These are phyloP conservation scores for Poecilus cupreus DNA, from an alignment of 2,888 invertebrate genomes.

Conservation along the genomic window DNA sequence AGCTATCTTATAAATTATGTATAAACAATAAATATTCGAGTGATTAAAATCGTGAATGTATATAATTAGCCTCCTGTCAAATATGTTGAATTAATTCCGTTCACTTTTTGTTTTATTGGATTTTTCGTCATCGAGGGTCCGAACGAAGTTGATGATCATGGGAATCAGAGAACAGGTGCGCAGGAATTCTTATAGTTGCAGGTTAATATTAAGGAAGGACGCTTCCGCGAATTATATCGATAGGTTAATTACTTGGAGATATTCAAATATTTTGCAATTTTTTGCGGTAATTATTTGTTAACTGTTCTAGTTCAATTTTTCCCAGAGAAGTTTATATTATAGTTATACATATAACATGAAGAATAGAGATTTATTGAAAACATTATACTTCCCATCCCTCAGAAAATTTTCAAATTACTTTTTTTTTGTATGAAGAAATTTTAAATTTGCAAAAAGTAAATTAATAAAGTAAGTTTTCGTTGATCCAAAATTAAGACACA, in stretches of 20 bases:
- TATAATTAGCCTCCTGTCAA: slow-evolving; percentile 53
- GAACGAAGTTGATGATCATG: slow-evolving; percentile 2
- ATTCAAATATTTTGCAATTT: no score
- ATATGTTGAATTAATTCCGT: slow-evolving; percentile 55
- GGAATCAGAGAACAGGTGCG: slow-evolving; percentile 21
- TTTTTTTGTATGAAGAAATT: no score
- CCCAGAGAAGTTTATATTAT: no score
- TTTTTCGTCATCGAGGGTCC: slow-evolving; percentile 11
- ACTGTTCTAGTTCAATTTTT: no score
- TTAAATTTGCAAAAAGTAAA: no score
- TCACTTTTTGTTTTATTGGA: slow-evolving; percentile 38
- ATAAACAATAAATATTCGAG: slow-evolving; percentile 56
- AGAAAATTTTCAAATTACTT: no score
- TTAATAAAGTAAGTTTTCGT: no score
- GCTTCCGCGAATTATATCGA: background rate
- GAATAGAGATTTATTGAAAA: no score
- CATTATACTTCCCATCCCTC: no score
- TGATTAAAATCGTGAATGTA: slow-evolving; percentile 55
- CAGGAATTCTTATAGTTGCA: background rate
- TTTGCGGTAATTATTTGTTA: no score
- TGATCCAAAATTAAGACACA: no score
- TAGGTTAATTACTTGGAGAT: background rate
- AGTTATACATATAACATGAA: no score
- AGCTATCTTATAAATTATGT: slow-evolving; percentile 55
- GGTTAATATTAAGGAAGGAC: background rate